Evolutionary conservation across 2,113 vertebrate genomes (phyloP), one percentile per base, ranked within the genome.

Genomic region (Varanus komodoensis): DNA sequence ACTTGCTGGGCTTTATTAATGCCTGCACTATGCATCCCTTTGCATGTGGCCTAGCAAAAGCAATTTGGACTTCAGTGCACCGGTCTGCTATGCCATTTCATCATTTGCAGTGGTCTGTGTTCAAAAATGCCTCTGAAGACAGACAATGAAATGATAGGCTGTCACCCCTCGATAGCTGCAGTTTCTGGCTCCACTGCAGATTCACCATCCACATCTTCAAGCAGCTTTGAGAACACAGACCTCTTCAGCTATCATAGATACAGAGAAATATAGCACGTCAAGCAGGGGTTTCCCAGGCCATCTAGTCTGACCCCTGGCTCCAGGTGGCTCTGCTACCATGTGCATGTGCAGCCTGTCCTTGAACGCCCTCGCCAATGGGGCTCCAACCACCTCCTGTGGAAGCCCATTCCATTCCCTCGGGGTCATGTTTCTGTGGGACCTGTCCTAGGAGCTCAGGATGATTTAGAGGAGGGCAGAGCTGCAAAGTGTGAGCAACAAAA

Each of bases 1-100:
- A 64, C 74, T 87, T 85, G n/a, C 48, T 78, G 8, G 1, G 86
- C 80, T 86, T 92, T 89, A 19, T 88, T 92, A 92, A 91, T 92
- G 84, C 27, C 1, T 88, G 0, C 68, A 15, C 3, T 84, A 15
- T 89, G 91, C 93, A 8, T 71, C 29, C 38, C 19, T n/a, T 67
- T 34, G 86, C 64, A 25, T 81, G 71, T 34, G 50, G 25, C 84
- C 48, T 19, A 69, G 87, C 6, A 88, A 90, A 95, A 93, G 19
- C 73, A 89, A 57, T 86, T 90, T 68, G 23, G 74, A 80, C 12
- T 92, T 38, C 44, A 89, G 8, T 90, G 23, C 8, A 86, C 2
- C 14, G 87, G 0, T 75, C 32, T 91, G 73, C 85, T 87, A 50
- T 93, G 5, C 38, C 89, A 89, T 67, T 88, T 84, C 89, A 14